phyloP scores from a whole-genome alignment of 1,140 invertebrate species.

The Neodiprion virginianus region DNA sequence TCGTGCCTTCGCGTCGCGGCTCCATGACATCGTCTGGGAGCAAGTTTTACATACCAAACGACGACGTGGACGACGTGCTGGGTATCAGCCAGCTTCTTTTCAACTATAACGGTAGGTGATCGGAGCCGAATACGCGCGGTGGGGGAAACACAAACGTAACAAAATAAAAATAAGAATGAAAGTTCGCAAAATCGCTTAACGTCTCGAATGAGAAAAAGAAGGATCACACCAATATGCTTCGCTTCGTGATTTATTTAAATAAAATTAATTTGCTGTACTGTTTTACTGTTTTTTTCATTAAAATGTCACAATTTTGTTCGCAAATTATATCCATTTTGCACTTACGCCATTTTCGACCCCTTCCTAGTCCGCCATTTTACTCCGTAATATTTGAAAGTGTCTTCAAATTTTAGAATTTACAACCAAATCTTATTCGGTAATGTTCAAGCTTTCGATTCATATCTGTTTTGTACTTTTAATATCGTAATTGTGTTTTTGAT shows the following conservation, averaged over 20 bases:
- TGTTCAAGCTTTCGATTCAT: not conserved
- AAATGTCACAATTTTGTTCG: too few species aligned
- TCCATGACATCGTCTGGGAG: constrained; percentile 28
- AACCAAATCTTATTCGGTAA: not conserved
- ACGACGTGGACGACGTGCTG: constrained; percentile 23
- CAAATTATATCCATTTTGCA: too few species aligned
- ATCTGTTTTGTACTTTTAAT: not conserved
- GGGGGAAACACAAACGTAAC: too few species aligned
- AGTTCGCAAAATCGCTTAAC: too few species aligned
- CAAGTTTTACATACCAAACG: constrained; percentile 24
- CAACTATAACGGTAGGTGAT: not conserved
- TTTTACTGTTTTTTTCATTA: too few species aligned
- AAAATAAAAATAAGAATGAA: not conserved
- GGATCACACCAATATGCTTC: too few species aligned
- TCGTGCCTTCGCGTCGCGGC: not conserved
- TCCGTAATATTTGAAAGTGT: not conserved
- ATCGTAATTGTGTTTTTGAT: not conserved
- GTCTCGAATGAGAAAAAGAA: too few species aligned
- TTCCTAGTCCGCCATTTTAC: not conserved
- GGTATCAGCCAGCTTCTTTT: constrained; percentile 25
- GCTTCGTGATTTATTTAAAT: too few species aligned
- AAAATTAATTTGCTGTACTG: too few species aligned
- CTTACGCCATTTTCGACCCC: too few species aligned
- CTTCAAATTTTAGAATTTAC: not conserved
- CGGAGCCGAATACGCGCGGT: not conserved